phyloP scores from a whole-genome alignment of 2,888 invertebrate species.

The Argynnis bischoffii region DNA sequence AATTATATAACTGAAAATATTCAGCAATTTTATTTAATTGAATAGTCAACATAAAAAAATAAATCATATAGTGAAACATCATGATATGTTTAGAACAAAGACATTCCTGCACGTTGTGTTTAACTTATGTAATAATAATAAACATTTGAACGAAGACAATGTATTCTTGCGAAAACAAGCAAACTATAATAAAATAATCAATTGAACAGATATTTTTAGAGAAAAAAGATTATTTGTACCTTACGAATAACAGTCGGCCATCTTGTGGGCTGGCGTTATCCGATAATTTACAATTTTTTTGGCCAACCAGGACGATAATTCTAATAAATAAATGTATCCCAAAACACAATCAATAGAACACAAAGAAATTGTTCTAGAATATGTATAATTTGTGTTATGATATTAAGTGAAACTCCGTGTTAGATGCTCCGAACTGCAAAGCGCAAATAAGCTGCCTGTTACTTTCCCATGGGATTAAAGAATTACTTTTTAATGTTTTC shows the following conservation, averaged over 20 bases:
- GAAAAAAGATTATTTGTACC: conserved; percentile 70
- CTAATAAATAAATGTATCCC: conserved; percentile 51
- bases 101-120: conserved; percentile 46
- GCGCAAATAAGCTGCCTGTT: conserved; percentile 66
- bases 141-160: conserved; percentile 43
- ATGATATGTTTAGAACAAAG: conserved; percentile 61
- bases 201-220: conserved; percentile 41
- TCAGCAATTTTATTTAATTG: neutral
- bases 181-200: conserved; percentile 32
- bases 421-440: conserved; percentile 68
- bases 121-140: conserved; percentile 36
- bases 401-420: conserved; percentile 54
- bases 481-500: conserved; percentile 25
- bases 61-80: conserved; percentile 21
- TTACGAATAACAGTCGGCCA: conserved; percentile 82
- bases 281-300: conserved; percentile 68
- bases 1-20: no score
- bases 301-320: conserved; percentile 59
- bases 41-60: conserved; percentile 23
- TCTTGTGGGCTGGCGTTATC: conserved; percentile 81
- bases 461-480: conserved; percentile 51
- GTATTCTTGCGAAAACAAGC: conserved; percentile 40
- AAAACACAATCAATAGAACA: conserved; percentile 49
- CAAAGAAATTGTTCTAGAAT: conserved; percentile 52
- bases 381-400: conserved; percentile 51